Conservation (phyloP, 2,888 invertebrate genomes). For the Leptopilina drosophilae region DNA sequence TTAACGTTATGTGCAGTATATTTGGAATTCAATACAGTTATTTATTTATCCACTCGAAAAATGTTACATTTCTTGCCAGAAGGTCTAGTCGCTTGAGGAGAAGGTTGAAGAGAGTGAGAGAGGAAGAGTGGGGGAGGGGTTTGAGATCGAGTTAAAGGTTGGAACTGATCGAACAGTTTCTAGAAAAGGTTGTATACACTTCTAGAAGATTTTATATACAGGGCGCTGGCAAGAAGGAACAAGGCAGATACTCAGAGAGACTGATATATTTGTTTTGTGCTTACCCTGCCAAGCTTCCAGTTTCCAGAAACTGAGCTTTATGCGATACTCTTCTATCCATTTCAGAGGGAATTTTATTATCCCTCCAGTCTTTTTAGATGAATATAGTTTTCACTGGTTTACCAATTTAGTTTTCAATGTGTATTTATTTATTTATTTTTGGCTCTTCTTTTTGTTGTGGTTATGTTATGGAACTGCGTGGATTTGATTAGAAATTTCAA, state of each 20-base stretch:
- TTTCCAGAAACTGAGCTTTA: slow-evolving; percentile 33
- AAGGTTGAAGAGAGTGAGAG: neutral
- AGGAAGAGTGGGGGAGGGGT: neutral
- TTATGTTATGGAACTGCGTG: too few species aligned
- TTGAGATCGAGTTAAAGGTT: slow-evolving; percentile 39
- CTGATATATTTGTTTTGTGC: slow-evolving; percentile 52
- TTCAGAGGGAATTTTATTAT: slow-evolving; percentile 25
- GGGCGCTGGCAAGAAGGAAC: slow-evolving; percentile 29
- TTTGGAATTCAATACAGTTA: slow-evolving; percentile 35
- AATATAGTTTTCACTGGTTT: slow-evolving; percentile 17
- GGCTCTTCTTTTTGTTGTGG: neutral
- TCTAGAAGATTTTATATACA: slow-evolving; percentile 32
- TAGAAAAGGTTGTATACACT: slow-evolving; percentile 15
- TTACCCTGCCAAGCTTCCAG: slow-evolving; percentile 41
- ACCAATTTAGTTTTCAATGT: neutral
- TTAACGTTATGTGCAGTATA: slow-evolving; percentile 19
- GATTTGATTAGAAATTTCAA: neutral
- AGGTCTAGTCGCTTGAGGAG: neutral
- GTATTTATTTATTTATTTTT: neutral
- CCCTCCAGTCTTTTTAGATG: neutral
- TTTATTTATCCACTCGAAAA: slow-evolving; percentile 39
- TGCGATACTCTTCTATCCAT: slow-evolving; percentile 31
- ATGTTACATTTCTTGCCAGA: slow-evolving; percentile 33
- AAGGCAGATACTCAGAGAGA: slow-evolving; percentile 43
- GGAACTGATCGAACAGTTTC: slow-evolving; percentile 32